phyloP scores from a whole-genome alignment of 2,797 vertebrate genomes.

The Syncerus caffer region DNA sequence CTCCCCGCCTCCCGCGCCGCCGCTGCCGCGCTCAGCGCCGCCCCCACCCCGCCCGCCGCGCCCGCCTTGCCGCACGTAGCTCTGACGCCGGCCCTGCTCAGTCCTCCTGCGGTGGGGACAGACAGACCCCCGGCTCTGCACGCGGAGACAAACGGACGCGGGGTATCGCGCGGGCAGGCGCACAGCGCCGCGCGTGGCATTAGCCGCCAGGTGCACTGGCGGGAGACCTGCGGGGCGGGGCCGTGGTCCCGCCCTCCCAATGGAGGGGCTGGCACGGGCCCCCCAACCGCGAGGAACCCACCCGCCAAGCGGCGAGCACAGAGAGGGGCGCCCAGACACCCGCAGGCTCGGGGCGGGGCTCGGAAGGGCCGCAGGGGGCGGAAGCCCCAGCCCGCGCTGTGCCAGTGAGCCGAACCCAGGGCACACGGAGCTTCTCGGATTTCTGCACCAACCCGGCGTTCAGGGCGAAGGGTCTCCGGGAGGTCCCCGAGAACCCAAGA shows the following conservation, averaged over 20 bases:
- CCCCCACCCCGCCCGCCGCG: constrained; percentile 64
- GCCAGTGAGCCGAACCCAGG: background rate
- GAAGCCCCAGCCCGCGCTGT: background rate
- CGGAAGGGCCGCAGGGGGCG: background rate
- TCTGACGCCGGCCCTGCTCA: constrained; percentile 53
- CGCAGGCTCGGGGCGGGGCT: constrained; percentile 57
- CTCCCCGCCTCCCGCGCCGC: constrained; percentile 41
- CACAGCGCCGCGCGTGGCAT: background rate
- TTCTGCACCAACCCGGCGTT: background rate
- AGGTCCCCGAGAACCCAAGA: background rate
- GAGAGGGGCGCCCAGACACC: constrained; percentile 40
- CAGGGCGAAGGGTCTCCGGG: background rate
- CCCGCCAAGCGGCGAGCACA: background rate
- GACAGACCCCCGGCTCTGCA: constrained; percentile 29
- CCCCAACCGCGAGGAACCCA: constrained; percentile 17
- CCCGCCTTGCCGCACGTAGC: constrained; percentile 67
- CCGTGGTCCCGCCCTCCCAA: background rate
- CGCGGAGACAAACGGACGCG: background rate
- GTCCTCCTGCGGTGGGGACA: constrained; percentile 18
- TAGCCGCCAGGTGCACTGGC: constrained; percentile 50
- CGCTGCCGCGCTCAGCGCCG: constrained; percentile 62
- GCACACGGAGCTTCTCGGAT: background rate
- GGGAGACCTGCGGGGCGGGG: background rate
- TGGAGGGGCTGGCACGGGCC: background rate
- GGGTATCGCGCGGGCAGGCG: background rate